Base-by-base conservation (phyloP, 2,113 vertebrate species). In the Hypanus sabinus region DNA sequence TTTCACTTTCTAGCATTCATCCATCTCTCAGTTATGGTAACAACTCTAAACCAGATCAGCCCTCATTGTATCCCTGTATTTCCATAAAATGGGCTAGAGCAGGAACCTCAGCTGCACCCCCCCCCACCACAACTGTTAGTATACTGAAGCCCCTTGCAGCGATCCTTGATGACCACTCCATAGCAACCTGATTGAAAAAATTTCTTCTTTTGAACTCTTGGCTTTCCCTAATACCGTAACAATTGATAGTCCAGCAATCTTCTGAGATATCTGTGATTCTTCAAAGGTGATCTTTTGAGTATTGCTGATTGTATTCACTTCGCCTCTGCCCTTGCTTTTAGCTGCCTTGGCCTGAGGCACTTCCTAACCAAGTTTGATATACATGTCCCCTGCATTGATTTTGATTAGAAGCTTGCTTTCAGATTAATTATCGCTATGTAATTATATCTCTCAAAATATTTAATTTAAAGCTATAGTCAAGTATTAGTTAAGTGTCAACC, bases 381-480 rank as follows among this genome's bases (percentile, higher is more conserved):
- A 12, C 22, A 0, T 46, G 57, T 60, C 55, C 57, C 10, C 57
- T 30, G 83, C 55, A 87, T 12, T 60, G 55, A 62, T 87, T 87
- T 87, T 87, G 57, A 60, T 87, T 30, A 87, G 57, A 24, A 3
- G 27, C 55, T 87, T n/a, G 57, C 10, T 60, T 87, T 87, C 57
- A 87, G 55, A 87, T 60, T 87, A 60, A 87, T 87, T 87, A 87
- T 87, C 46, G 24, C 24, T 60, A 60, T 60, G 60, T 87, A 87
- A 87, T 87, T 60, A 60, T 60, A 87, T 60, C 55, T 60, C 83
- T n/a, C 22, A 87, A 57, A 55, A n/a, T 87, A 60, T 87, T 87
- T 60, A 60, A 87, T 60, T 87, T 87, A 60, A 60, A 60, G 46
- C 24, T 60, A 60, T 87, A 60, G 30, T 46, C 5, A 12, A 87